These are phyloP conservation scores for Strigamia transsilvanica DNA, from an alignment of 2,888 invertebrate species.

Conservation along the genomic window DNA sequence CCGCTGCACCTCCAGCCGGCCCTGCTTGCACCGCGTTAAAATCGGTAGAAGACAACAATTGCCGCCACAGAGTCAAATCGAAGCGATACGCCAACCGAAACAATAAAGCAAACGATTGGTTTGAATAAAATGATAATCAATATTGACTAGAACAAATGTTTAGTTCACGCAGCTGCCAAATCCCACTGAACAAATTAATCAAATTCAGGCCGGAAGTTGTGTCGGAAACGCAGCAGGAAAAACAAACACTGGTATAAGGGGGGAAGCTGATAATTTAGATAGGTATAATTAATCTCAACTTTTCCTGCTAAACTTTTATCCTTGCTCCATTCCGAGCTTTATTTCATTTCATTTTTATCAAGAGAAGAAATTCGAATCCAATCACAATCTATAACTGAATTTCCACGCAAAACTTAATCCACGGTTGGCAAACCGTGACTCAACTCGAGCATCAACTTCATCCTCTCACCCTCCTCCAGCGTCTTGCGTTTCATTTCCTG, in stretches of 20 bases:
- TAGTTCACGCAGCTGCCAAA: constrained; percentile 20
- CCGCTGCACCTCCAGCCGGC: no score
- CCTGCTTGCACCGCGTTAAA: no score
- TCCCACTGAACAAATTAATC: constrained; percentile 43
- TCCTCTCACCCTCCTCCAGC: constrained; percentile 19
- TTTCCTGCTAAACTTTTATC: background rate
- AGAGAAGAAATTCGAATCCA: background rate
- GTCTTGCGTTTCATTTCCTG: constrained; percentile 47
- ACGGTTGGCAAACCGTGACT: constrained; percentile 41
- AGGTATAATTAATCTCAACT: background rate
- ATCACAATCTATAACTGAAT: constrained; percentile 33
- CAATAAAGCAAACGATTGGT: constrained; percentile 2
- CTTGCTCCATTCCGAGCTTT: background rate
- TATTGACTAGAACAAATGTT: constrained; percentile 27
- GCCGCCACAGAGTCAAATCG: no score
- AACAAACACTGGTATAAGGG: background rate
- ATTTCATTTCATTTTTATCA: background rate
- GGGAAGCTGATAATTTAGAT: constrained; percentile 3
- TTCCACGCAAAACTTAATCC: constrained; percentile 42
- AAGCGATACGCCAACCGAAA: no score
- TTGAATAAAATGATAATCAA: constrained; percentile 32
- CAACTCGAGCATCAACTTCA: constrained; percentile 44
- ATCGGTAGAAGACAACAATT: no score
- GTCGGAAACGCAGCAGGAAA: constrained; percentile 48
- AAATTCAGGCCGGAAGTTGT: constrained; percentile 34